Base-by-base conservation (phyloP, 2,797 vertebrate species). In the Sardinella longiceps region DNA sequence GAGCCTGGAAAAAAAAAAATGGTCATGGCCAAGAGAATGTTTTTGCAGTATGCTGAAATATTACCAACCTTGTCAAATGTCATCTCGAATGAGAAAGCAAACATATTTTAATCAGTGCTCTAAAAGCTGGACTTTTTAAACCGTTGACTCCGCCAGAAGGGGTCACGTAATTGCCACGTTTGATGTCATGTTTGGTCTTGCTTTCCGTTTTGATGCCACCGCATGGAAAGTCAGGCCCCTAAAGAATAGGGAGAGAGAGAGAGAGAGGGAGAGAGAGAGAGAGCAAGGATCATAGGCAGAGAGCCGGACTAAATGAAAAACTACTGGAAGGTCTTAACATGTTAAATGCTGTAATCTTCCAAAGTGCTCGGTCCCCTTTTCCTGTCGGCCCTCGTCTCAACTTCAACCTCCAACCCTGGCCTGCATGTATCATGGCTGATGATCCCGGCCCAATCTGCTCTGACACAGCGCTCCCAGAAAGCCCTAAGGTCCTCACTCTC, bases 391-490 rank as follows among this genome's bases (percentile, higher is more conserved):
- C 92, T 94, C 88, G 90, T 94, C 92, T 98, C 96, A 97, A 97
- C 97, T 97, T 96, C 95, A 95, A 97, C 97, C 97, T 97, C 92
- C 95, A 94, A 97, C 97, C 96, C 95, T 92, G 94, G 90, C 91
- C 92, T 11, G 92, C 94, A 95, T 97, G 95, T 93, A 96, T 98
- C 97, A 96, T 91, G 89, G 90, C 94, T 93, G 95, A 95, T 95
- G 96, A 95, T 94, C 94, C 93, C 90, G 89, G 94, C 93, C 94
- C 92, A 91, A 94, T 94, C 93, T 92, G 92, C 91, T 93, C 92
- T 94, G 93, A 96, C 95, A 94, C 92, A 90, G 91, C 82, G 80
- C 80, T 77, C 70, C 82, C 86, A 88, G 70, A 84, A 84, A 86
- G 77, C 88, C 88, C 84, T 84, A 87, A 56, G 30, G 86, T 83